Conservation (phyloP, 2,888 invertebrate species). For the Crocallis elinguaria region DNA sequence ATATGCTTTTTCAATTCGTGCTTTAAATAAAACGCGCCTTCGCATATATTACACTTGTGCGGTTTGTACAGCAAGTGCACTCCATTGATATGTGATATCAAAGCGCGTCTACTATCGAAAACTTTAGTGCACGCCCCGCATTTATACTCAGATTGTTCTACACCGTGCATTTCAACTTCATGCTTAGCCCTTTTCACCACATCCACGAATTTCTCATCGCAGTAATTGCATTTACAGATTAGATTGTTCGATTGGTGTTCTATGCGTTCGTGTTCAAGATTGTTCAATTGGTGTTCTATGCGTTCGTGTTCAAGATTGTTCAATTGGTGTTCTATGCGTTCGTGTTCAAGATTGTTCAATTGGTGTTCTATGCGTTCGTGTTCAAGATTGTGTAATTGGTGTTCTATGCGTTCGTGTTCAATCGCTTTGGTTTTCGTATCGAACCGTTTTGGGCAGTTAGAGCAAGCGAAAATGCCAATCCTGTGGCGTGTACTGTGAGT, state of each 20-base stretch:
- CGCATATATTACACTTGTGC: background rate
- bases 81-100: background rate
- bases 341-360: no score
- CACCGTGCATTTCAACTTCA: slow-evolving; percentile 26
- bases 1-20: slow-evolving; percentile 1
- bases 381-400: slow-evolving; percentile 41
- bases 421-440: slow-evolving; percentile 56
- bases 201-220: slow-evolving; percentile 60
- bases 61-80: background rate
- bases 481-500: slow-evolving; percentile 47
- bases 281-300: slow-evolving; percentile 59
- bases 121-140: background rate
- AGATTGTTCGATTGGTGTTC: no score
- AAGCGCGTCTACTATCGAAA: background rate
- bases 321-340: slow-evolving; percentile 59
- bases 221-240: slow-evolving; percentile 60
- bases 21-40: background rate
- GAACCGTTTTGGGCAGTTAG: slow-evolving; percentile 64
- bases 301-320: slow-evolving; percentile 63
- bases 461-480: slow-evolving; percentile 43
- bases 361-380: slow-evolving; percentile 39
- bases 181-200: slow-evolving; percentile 9
- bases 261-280: slow-evolving; percentile 38
- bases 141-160: background rate
- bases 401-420: slow-evolving; percentile 64